Percentiles rank a stretch among this genome's conserved stretches.
phyloP scores from a whole-genome alignment of 2,888 invertebrate species.

The Nipponacmea schrenckii region DNA sequence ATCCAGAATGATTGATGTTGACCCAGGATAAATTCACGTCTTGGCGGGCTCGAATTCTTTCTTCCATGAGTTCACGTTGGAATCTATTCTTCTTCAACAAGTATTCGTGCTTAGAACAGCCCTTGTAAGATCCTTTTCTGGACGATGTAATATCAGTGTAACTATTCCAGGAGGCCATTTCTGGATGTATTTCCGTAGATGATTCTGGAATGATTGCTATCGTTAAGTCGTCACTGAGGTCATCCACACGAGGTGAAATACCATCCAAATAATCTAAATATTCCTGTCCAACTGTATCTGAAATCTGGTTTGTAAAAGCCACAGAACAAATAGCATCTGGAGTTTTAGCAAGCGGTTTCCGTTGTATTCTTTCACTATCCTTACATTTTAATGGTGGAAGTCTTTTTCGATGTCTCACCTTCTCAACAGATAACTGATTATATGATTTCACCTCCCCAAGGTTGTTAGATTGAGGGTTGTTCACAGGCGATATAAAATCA shows the following conservation, averaged over 20 bases:
- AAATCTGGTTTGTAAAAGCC: background rate
- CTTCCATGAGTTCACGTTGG: background rate
- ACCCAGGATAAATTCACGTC: background rate
- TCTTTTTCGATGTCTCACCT: background rate
- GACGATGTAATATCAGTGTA: background rate
- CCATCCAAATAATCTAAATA: background rate
- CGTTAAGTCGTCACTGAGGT: background rate
- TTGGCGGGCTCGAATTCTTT: background rate
- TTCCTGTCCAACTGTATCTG: background rate
- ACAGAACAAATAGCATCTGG: background rate
- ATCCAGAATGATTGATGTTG: background rate
- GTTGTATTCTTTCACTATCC: background rate
- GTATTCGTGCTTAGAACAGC: slow-evolving; percentile 1
- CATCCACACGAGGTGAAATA: background rate
- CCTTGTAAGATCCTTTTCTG: background rate
- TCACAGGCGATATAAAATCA: background rate
- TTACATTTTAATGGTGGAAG: background rate
- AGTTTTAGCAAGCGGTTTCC: background rate
- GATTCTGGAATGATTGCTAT: background rate
- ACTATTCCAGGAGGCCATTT: background rate
- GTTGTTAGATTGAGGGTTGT: background rate
- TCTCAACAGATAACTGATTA: background rate
- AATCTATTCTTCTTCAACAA: background rate
- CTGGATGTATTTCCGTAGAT: background rate
- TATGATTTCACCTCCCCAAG: background rate